phyloP scores from a whole-genome alignment of 1,140 invertebrate genomes.

The Sarcophaga peregrina region DNA sequence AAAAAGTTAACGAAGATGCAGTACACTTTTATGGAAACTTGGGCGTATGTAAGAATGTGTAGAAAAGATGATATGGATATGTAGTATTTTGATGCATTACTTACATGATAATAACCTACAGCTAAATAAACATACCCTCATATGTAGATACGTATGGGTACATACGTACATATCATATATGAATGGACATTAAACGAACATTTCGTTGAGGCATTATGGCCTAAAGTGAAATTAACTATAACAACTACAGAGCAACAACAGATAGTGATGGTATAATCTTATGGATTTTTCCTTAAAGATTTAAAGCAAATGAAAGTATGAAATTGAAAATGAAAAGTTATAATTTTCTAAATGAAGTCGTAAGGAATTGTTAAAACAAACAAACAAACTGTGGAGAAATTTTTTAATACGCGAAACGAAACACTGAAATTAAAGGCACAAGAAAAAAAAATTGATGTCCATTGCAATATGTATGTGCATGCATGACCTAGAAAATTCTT shows the following conservation, averaged over 20 bases:
- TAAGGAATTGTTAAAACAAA: not conserved
- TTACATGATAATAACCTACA: conserved; percentile 25
- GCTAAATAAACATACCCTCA: not conserved
- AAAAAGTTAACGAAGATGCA: too few species aligned
- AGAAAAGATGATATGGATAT: not conserved
- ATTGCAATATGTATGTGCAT: too few species aligned
- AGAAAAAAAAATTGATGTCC: too few species aligned
- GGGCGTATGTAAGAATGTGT: too few species aligned
- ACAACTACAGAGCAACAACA: not conserved
- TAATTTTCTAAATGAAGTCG: not conserved
- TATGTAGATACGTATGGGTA: too few species aligned
- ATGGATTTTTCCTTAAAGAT: too few species aligned
- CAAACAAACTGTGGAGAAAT: not conserved
- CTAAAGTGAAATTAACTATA: conserved; percentile 11
- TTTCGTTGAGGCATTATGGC: not conserved
- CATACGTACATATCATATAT: not conserved
- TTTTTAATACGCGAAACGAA: not conserved
- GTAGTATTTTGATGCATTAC: conserved; percentile 8
- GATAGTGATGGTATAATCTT: too few species aligned
- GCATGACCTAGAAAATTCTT: not conserved
- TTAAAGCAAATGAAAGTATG: too few species aligned
- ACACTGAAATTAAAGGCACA: too few species aligned
- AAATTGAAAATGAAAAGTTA: conserved; percentile 18
- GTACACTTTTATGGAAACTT: too few species aligned
- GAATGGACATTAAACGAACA: not conserved